These are phyloP conservation scores for Iguana delicatissima DNA, from an alignment of 2,797 vertebrate species.

Conservation along the genomic window DNA sequence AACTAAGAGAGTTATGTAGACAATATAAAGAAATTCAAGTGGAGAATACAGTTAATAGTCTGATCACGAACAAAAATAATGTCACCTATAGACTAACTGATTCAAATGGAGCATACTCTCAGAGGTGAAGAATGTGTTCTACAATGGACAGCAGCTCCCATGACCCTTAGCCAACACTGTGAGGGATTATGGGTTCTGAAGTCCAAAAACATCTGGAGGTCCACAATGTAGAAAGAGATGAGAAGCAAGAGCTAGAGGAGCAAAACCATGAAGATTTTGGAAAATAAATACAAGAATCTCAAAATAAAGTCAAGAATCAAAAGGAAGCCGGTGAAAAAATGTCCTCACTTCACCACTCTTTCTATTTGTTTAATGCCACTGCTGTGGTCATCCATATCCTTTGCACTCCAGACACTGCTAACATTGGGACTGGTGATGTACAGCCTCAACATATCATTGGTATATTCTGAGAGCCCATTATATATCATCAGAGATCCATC, in stretches of 20 bases:
- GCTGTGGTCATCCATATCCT: slow-evolving; percentile 50
- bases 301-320: not conserved
- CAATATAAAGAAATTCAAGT: not conserved
- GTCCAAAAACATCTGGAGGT: not conserved
- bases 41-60: not conserved
- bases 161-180: too few relatives aligned
- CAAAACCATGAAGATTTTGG: not conserved
- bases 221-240: too few relatives aligned
- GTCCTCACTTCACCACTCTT: not conserved
- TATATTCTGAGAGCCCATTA: slow-evolving; percentile 63
- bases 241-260: not conserved
- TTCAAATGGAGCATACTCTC: too few relatives aligned
- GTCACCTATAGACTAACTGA: too few relatives aligned
- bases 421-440: slow-evolving; percentile 64
- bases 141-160: too few relatives aligned
- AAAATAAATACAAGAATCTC: not conserved
- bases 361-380: not conserved
- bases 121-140: too few relatives aligned
- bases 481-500: slow-evolving; percentile 61
- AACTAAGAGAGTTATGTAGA: not conserved
- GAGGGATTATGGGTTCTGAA: not conserved
- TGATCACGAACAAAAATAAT: too few relatives aligned
- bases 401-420: slow-evolving; percentile 53
- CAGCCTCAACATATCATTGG: slow-evolving; percentile 46
- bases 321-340: not conserved